Evolutionary conservation across 2,113 vertebrate species (phyloP).

Genomic region (Strix aluco): DNA sequence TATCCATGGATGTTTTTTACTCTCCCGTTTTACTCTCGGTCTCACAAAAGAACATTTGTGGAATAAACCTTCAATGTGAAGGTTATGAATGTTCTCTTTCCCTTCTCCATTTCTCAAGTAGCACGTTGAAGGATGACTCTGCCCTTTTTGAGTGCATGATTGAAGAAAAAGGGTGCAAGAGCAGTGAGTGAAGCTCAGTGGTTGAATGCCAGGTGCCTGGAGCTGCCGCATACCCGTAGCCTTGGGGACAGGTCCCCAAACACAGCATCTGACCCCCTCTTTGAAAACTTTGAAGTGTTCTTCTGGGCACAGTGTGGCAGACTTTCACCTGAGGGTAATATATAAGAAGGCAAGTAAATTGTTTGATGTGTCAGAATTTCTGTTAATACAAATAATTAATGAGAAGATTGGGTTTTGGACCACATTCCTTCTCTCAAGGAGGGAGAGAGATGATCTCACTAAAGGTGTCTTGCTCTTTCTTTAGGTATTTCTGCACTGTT

Average conservation of each 20-base stretch:
- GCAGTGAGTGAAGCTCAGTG: neutral
- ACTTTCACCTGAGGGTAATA: neutral
- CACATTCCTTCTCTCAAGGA: neutral
- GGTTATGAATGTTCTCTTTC: neutral
- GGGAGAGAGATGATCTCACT: neutral
- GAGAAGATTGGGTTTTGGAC: slow-evolving; percentile 11
- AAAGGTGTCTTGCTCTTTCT: neutral
- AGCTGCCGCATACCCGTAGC: neutral
- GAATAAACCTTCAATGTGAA: neutral
- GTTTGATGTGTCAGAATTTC: neutral
- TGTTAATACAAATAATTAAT: slow-evolving; percentile 15
- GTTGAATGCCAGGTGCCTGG: neutral
- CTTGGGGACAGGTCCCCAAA: neutral
- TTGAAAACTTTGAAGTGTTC: neutral
- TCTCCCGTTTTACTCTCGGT: neutral
- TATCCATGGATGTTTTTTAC: neutral
- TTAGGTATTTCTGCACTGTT: neutral
- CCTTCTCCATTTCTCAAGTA: neutral
- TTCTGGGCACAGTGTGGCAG: neutral
- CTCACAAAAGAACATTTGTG: neutral
- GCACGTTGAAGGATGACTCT: neutral
- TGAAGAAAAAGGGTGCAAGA: neutral
- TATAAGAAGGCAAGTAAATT: neutral
- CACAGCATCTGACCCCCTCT: neutral
- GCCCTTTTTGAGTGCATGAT: neutral